phyloP scores from a whole-genome alignment of 2,113 vertebrate species.

The Myanophis thanlyinensis region DNA sequence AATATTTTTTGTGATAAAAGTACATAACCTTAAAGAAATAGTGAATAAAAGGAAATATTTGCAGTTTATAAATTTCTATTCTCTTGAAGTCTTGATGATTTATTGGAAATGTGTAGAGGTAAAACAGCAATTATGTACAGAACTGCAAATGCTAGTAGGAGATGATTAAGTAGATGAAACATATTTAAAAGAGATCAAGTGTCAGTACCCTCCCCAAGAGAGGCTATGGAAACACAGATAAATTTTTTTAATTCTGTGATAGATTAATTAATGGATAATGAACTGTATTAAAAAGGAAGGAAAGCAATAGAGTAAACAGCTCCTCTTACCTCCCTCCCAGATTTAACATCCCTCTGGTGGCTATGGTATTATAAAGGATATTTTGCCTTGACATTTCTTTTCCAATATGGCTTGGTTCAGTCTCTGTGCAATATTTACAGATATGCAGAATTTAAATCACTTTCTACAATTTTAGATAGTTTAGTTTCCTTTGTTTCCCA shows the following conservation, averaged over 20 bases:
- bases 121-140: neutral
- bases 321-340: neutral
- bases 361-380: neutral
- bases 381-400: neutral
- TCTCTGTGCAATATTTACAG: neutral
- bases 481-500: neutral
- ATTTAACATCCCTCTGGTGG: neutral
- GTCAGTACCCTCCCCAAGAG: neutral
- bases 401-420: neutral
- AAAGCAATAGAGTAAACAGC: neutral
- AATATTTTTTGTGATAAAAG: neutral
- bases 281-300: neutral
- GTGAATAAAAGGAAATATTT: neutral
- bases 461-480: neutral
- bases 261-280: neutral
- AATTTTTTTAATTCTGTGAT: neutral
- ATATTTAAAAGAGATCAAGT: neutral
- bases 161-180: neutral
- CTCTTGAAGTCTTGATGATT: neutral
- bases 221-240: neutral
- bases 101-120: neutral
- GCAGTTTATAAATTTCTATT: neutral
- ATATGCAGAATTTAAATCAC: neutral
- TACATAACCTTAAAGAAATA: neutral
- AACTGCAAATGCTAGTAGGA: neutral